Conservation (phyloP, 2,888 invertebrate species). For the Drosophila austrosaltans region DNA sequence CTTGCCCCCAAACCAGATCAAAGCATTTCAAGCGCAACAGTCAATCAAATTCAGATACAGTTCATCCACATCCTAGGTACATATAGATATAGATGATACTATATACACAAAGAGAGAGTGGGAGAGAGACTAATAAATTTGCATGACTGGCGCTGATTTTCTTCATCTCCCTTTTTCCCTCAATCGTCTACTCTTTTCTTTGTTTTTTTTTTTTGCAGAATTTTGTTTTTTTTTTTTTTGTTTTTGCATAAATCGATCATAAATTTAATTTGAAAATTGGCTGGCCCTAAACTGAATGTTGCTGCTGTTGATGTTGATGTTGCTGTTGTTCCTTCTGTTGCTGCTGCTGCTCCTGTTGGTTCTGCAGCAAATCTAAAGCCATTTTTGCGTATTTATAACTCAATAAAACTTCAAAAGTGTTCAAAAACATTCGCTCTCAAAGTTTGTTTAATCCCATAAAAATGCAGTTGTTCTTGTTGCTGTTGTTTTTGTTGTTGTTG, state of each 20-base stretch:
- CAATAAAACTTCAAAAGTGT: slow-evolving; percentile 78
- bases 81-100: not conserved
- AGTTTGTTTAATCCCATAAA: slow-evolving; percentile 74
- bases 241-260: slow-evolving; percentile 75
- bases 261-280: slow-evolving; percentile 73
- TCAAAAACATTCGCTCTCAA: slow-evolving; percentile 74
- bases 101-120: not conserved
- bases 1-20: slow-evolving; percentile 60
- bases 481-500: slow-evolving; percentile 39
- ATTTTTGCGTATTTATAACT: slow-evolving; percentile 75
- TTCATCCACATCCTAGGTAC: slow-evolving; percentile 3
- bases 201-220: slow-evolving; percentile 4
- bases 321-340: not conserved
- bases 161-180: not conserved
- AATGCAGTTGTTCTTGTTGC: slow-evolving; percentile 52
- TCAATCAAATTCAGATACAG: slow-evolving; percentile 59
- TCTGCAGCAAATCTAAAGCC: slow-evolving; percentile 58
- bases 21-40: slow-evolving; percentile 75
- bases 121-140: slow-evolving; percentile 61
- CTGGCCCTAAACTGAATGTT: slow-evolving; percentile 37
- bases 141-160: slow-evolving; percentile 72
- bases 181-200: not conserved
- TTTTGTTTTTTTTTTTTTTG: slow-evolving; percentile 43
- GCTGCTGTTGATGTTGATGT: not conserved
- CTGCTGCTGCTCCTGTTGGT: slow-evolving; percentile 20